These are phyloP conservation scores for Ellobium chinense DNA, from an alignment of 2,888 invertebrate genomes.

Conservation along the genomic window DNA sequence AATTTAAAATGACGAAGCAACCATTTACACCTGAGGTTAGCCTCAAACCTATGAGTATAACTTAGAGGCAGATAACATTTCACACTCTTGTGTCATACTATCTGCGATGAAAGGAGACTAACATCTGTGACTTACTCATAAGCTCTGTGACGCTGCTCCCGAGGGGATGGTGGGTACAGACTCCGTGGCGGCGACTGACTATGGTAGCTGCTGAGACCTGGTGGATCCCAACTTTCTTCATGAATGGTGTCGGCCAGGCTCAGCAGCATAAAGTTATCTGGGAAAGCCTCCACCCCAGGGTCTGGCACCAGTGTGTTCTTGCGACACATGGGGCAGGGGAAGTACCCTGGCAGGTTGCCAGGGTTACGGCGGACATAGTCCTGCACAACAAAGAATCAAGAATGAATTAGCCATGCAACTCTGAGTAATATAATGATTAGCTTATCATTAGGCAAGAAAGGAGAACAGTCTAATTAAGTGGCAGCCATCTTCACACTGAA, in stretches of 20 bases:
- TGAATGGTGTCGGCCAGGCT: conserved; percentile 70
- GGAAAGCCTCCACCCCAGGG: conserved; percentile 68
- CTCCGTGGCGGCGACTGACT: conserved; percentile 59
- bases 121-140: conserved; percentile 63
- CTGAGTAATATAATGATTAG: too few species aligned
- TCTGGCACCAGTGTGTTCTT: conserved; percentile 67
- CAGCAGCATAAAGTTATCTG: conserved; percentile 70
- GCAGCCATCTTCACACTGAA: too few species aligned
- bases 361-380: conserved; percentile 73
- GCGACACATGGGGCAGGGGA: conserved; percentile 74
- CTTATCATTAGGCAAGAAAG: too few species aligned
- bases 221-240: conserved; percentile 57
- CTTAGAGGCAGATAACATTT: too few species aligned
- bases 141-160: conserved; percentile 65
- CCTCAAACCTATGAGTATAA: too few species aligned
- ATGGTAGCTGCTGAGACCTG: conserved; percentile 50
- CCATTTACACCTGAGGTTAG: too few species aligned
- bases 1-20: too few species aligned
- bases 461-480: too few species aligned
- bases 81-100: too few species aligned
- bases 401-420: too few species aligned
- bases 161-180: conserved; percentile 70
- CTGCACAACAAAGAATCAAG: too few species aligned
- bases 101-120: too few species aligned
- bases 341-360: conserved; percentile 66